Evolutionary conservation across 1,140 invertebrate genomes (phyloP).

Genomic region (Pogonomyrmex californicus): DNA sequence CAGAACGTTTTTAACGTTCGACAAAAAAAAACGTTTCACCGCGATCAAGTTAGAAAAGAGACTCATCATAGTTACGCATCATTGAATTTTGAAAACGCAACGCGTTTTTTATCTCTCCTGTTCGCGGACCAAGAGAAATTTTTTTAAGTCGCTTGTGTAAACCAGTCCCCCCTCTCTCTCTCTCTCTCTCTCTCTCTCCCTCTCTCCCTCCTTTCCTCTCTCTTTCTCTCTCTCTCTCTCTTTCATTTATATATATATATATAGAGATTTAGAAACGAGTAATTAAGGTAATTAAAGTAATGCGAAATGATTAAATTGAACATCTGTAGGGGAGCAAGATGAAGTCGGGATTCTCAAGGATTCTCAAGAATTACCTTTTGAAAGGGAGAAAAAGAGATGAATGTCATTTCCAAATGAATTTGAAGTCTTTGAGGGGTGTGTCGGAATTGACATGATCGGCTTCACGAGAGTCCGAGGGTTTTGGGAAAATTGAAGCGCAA

Average conservation of each 20-base stretch:
- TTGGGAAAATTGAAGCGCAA: conserved; percentile 4
- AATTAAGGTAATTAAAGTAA: conserved; percentile 22
- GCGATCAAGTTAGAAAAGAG: neutral
- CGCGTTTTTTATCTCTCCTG: conserved; percentile 6
- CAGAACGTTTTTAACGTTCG: neutral
- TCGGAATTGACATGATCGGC: neutral
- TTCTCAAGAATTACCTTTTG: neutral
- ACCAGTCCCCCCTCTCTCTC: neutral
- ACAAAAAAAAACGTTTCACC: neutral
- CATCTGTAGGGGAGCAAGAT: neutral
- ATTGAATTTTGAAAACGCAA: neutral
- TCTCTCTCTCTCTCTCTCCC: neutral
- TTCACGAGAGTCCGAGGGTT: neutral
- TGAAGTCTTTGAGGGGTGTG: neutral
- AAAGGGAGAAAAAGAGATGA: conserved; percentile 19
- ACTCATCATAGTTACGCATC: neutral
- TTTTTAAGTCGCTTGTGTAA: neutral
- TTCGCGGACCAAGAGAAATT: neutral
- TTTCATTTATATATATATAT: neutral
- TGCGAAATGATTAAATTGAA: neutral
- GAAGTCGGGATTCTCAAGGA: neutral
- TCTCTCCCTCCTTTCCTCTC: neutral
- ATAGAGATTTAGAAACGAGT: neutral
- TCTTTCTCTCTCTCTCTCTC: neutral
- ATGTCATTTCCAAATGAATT: conserved; percentile 13